Conservation (phyloP, 2,888 invertebrate genomes). For the Pocota personata region DNA sequence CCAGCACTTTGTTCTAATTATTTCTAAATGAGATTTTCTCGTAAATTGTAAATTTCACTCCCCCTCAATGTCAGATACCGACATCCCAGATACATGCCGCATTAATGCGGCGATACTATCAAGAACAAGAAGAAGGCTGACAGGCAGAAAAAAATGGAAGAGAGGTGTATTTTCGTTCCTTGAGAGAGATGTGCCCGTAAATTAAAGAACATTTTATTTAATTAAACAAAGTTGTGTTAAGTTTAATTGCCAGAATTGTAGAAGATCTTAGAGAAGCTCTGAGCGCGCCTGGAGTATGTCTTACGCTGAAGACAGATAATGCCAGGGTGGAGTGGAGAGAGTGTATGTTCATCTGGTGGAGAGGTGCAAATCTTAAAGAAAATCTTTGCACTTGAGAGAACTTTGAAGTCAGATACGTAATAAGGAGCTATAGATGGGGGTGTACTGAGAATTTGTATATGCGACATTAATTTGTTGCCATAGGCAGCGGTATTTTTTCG, state of each 20-base stretch:
- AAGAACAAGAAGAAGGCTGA: background rate
- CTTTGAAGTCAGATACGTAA: constrained; percentile 51
- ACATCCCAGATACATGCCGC: constrained; percentile 9
- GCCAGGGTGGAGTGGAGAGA: background rate
- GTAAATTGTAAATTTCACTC: constrained; percentile 67
- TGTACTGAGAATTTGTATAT: background rate
- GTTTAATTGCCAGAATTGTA: constrained; percentile 74
- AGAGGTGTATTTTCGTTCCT: constrained; percentile 31
- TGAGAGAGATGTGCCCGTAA: constrained; percentile 49
- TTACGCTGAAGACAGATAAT: background rate
- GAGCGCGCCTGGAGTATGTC: background rate
- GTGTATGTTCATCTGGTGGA: background rate
- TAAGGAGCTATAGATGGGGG: constrained; percentile 1
- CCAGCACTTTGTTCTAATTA: constrained; percentile 74
- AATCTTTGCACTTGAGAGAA: constrained; percentile 56
- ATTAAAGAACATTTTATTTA: constrained; percentile 72
- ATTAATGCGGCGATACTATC: constrained; percentile 15
- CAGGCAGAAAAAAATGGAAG: background rate
- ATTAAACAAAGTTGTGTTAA: constrained; percentile 72
- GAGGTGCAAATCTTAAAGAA: constrained; percentile 58
- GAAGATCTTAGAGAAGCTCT: constrained; percentile 21
- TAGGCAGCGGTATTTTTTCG: constrained; percentile 24
- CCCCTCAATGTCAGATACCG: constrained; percentile 1
- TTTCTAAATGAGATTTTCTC: constrained; percentile 72
- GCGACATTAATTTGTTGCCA: constrained; percentile 59